These are phyloP conservation scores for Callocephalon fimbriatum DNA, from an alignment of 2,113 vertebrate genomes.

Conservation along the genomic window DNA sequence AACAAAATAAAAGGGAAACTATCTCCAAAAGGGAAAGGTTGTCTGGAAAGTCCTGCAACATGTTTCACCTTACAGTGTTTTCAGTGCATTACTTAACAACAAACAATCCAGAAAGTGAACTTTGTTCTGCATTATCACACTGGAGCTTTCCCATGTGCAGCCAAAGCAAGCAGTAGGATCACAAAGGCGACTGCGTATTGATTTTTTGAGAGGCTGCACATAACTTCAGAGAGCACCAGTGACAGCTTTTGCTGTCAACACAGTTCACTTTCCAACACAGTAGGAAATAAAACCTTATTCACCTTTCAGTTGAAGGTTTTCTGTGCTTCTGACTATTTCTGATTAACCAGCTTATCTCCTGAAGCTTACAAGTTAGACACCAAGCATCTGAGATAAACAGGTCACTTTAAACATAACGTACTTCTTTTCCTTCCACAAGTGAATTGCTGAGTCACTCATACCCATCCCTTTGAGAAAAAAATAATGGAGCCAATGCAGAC, in stretches of 20 bases:
- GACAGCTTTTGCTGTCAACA: background rate
- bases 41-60: background rate
- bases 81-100: background rate
- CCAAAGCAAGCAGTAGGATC: background rate
- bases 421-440: background rate
- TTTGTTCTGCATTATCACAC: background rate
- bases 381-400: background rate
- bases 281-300: background rate
- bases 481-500: background rate
- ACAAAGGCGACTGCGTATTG: background rate
- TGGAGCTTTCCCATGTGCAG: background rate
- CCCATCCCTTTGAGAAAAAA: background rate
- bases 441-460: constrained; percentile 11
- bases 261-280: background rate
- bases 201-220: background rate
- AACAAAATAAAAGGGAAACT: background rate
- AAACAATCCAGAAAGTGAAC: background rate
- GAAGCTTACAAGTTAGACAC: background rate
- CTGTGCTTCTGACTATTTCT: background rate
- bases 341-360: constrained; percentile 10
- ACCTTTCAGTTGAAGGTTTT: background rate
- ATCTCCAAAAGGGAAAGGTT: background rate
- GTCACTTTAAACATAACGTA: background rate
- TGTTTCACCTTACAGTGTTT: background rate
- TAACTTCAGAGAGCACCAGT: background rate